Conservation (phyloP, 1,140 invertebrate genomes). For the Drosophila sturtevanti region DNA sequence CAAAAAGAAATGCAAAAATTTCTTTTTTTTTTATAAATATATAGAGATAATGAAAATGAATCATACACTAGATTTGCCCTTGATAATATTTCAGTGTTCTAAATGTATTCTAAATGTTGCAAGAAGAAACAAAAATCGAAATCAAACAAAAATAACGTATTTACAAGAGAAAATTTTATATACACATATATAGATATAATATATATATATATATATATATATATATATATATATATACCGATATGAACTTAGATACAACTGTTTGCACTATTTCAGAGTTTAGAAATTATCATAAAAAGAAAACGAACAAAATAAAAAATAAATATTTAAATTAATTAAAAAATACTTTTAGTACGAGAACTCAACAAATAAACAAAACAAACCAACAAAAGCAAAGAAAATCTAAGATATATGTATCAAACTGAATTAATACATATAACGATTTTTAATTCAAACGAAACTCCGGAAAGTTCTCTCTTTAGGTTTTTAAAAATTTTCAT, state of each 20-base stretch:
- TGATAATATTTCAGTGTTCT: conserved; percentile 65
- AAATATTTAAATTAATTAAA: neutral
- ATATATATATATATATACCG: conserved; percentile 35
- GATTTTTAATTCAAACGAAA: neutral
- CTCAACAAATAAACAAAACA: too few relatives aligned
- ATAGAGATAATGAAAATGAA: neutral
- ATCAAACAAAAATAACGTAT: conserved; percentile 34
- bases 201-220: neutral
- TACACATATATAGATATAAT: conserved; percentile 7
- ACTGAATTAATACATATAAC: neutral
- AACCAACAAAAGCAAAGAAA: neutral
- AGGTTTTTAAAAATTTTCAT: neutral
- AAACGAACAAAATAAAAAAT: neutral
- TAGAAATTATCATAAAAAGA: conserved; percentile 42
- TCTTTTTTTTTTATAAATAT: neutral
- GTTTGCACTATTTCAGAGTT: conserved; percentile 77
- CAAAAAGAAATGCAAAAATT: conserved; percentile 27
- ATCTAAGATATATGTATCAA: neutral
- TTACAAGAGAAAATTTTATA: conserved; percentile 56
- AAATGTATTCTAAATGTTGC: conserved; percentile 74
- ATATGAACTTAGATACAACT: conserved; percentile 17
- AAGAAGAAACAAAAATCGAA: conserved; percentile 10
- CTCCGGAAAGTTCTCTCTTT: neutral
- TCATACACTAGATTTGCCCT: conserved; percentile 10
- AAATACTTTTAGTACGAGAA: neutral